These are phyloP conservation scores for Ylistrum balloti DNA, from an alignment of 1,140 invertebrate genomes.

Conservation along the genomic window DNA sequence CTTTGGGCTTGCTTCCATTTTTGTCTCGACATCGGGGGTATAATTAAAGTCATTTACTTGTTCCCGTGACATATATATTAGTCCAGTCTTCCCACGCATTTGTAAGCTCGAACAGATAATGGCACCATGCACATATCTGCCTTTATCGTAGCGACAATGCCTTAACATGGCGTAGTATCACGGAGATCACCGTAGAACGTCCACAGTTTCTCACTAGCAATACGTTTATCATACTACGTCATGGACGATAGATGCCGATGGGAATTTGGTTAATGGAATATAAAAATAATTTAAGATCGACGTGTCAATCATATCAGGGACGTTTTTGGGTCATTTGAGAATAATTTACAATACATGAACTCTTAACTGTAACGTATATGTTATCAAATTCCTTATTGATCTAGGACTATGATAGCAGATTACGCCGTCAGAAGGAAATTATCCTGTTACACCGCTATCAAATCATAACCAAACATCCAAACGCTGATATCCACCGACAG, in stretches of 20 bases:
- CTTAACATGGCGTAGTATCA: background rate
- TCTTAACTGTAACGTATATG: background rate
- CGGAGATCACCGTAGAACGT: background rate
- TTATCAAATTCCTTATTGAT: background rate
- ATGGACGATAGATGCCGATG: background rate
- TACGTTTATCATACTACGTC: background rate
- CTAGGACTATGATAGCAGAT: no score
- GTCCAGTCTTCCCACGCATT: background rate
- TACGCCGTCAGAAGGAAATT: background rate
- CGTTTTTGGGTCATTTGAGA: background rate
- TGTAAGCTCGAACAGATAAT: background rate
- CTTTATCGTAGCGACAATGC: background rate
- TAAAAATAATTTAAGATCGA: background rate
- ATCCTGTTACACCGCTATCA: background rate
- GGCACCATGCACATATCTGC: background rate
- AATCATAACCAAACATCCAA: background rate
- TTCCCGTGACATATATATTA: background rate
- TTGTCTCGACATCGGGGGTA: no score
- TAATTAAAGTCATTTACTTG: no score
- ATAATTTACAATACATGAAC: background rate
- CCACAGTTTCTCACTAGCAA: background rate
- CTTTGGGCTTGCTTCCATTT: no score
- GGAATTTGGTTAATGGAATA: background rate
- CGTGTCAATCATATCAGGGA: background rate
- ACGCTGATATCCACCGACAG: background rate